phyloP scores from a whole-genome alignment of 1,140 invertebrate species.

The Formica selysi region DNA sequence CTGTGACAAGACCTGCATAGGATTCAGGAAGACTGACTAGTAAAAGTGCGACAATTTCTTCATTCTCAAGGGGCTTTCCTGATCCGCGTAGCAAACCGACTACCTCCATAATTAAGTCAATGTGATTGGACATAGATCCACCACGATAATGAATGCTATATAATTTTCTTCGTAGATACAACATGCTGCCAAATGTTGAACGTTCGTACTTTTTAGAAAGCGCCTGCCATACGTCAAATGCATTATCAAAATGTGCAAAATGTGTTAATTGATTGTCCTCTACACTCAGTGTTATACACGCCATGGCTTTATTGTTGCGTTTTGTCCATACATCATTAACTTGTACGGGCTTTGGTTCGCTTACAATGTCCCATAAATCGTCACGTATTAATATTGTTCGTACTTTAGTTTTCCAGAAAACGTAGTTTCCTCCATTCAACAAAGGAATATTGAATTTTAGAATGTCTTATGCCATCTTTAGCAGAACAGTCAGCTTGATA shows the following conservation, averaged over 20 bases:
- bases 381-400: conserved; percentile 1
- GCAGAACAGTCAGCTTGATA: neutral
- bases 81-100: conserved; percentile 66
- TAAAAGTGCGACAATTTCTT: conserved; percentile 70
- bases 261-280: conserved; percentile 22
- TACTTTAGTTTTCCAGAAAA: conserved; percentile 23
- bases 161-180: conserved; percentile 66
- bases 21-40: conserved; percentile 70
- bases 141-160: conserved; percentile 39
- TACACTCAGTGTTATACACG: neutral
- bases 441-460: neutral
- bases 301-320: conserved; percentile 3
- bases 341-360: neutral
- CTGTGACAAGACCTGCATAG: conserved; percentile 68
- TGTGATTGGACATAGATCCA: conserved; percentile 44
- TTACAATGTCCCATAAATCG: neutral
- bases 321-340: neutral
- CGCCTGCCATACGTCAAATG: conserved; percentile 47
- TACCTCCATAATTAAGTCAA: conserved; percentile 67
- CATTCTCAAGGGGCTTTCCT: conserved; percentile 67
- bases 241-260: conserved; percentile 16
- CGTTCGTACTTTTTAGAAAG: conserved; percentile 64
- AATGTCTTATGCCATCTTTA: conserved; percentile 1
- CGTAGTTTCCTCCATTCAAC: conserved; percentile 9
- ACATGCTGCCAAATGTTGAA: conserved; percentile 65